Conservation (phyloP, 2,888 invertebrate genomes). For the Pachliopta kotzebuea region DNA sequence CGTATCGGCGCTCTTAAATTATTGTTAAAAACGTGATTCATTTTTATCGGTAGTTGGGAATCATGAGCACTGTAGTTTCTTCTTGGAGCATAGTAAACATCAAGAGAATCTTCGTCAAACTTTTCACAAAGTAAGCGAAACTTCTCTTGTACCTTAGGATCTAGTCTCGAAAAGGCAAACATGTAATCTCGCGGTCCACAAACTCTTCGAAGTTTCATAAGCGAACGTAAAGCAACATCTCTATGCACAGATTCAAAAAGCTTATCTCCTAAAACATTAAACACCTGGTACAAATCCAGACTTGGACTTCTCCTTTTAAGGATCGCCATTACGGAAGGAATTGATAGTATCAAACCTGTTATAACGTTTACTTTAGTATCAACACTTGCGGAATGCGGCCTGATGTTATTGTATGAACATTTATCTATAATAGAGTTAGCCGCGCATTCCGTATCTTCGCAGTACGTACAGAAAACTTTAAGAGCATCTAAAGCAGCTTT, state of each 20-base stretch:
- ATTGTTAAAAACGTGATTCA: conserved; percentile 60
- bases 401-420: conserved; percentile 82
- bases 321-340: conserved; percentile 82
- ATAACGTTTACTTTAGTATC: conserved; percentile 78
- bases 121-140: conserved; percentile 67
- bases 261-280: conserved; percentile 78
- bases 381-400: conserved; percentile 74
- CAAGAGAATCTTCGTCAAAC: conserved; percentile 71
- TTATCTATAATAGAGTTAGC: conserved; percentile 83
- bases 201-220: conserved; percentile 85
- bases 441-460: conserved; percentile 84
- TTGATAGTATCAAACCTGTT: conserved; percentile 83
- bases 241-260: conserved; percentile 78
- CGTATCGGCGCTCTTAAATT: conserved; percentile 51
- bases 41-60: conserved; percentile 57
- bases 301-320: conserved; percentile 70
- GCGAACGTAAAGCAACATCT: conserved; percentile 86
- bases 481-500: conserved; percentile 90
- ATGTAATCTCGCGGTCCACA: conserved; percentile 85
- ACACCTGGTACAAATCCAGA: conserved; percentile 73
- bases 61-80: conserved; percentile 52
- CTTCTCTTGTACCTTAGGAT: conserved; percentile 74
- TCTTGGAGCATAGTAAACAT: conserved; percentile 70
- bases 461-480: conserved; percentile 85
- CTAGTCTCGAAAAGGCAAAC: conserved; percentile 69